Evolutionary conservation across 2,888 invertebrate species (phyloP).

Genomic region (Cristatella mucedo): DNA sequence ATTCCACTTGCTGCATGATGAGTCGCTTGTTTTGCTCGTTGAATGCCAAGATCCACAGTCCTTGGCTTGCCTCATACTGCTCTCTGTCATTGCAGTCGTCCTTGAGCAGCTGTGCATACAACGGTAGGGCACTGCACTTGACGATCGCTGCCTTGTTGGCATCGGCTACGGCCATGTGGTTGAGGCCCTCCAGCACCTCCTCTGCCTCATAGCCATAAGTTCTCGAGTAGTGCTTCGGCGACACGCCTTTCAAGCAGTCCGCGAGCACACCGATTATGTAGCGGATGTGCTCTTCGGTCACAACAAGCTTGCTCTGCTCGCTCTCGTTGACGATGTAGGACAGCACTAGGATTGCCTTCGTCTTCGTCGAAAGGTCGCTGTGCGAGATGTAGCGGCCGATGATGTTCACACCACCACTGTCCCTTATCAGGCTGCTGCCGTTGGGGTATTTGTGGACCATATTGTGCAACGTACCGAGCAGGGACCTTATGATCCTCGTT

Average conservation of each 20-base stretch:
- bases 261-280: slow-evolving; percentile 3
- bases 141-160: background rate
- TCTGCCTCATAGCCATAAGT: slow-evolving; percentile 18
- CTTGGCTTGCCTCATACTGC: too few species aligned
- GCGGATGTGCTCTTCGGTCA: background rate
- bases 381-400: background rate
- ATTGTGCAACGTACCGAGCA: slow-evolving; percentile 3
- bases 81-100: too few species aligned
- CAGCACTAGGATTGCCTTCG: slow-evolving; percentile 1
- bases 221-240: slow-evolving; percentile 13
- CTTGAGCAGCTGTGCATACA: too few species aligned
- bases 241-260: background rate
- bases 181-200: slow-evolving; percentile 20
- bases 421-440: background rate
- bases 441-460: slow-evolving; percentile 1
- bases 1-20: too few species aligned
- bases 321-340: slow-evolving; percentile 4
- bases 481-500: background rate
- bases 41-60: too few species aligned
- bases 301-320: background rate
- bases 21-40: too few species aligned
- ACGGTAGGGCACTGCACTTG: background rate
- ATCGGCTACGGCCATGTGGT: slow-evolving; percentile 11
- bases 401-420: background rate
- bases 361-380: slow-evolving; percentile 1